Conservation (phyloP, 2,113 vertebrate species). For the Rhadina sibilatrix region DNA sequence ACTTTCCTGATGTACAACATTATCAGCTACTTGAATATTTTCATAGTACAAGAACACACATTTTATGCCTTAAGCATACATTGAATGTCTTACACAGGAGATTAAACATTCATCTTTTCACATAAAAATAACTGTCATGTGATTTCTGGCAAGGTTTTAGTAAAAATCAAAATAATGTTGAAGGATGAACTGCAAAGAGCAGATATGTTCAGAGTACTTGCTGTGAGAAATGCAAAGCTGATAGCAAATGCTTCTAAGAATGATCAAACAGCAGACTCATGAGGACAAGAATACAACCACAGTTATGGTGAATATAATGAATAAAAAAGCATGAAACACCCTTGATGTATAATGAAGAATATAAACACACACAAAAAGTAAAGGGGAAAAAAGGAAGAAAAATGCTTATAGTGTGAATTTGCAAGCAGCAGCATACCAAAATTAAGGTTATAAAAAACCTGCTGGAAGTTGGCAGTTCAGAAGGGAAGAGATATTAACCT, state of each 20-base stretch:
- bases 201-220: not conserved
- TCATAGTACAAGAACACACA: not conserved
- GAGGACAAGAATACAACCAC: not conserved
- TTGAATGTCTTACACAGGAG: not conserved
- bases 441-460: constrained; percentile 14
- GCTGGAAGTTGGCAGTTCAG: not conserved
- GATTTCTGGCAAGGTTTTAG: not conserved
- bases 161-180: not conserved
- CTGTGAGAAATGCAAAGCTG: not conserved
- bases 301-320: not conserved
- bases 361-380: not conserved
- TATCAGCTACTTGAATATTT: not conserved
- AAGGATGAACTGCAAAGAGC: not conserved
- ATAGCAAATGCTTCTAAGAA: not conserved
- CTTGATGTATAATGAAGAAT: not conserved
- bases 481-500: constrained; percentile 31
- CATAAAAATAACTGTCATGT: not conserved
- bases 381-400: not conserved
- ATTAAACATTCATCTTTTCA: not conserved
- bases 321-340: not conserved
- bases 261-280: not conserved
- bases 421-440: not conserved
- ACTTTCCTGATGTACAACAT: not conserved
- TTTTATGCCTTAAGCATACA: not conserved
- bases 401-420: not conserved